Evolutionary conservation across 2,888 invertebrate genomes (phyloP).

Genomic region (Rugalucina vietnamica): DNA sequence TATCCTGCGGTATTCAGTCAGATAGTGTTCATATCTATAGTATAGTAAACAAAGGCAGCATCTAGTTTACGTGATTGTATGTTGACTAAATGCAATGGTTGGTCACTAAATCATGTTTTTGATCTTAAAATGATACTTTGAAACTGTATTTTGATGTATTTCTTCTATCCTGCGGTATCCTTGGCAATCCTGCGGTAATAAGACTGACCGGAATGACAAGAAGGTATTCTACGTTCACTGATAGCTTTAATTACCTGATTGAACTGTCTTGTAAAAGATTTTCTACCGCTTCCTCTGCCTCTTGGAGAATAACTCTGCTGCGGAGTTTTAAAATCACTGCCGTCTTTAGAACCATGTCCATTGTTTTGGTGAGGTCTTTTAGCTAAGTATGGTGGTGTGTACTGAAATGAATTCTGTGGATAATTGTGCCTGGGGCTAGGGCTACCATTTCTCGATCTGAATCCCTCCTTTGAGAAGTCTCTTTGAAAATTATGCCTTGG

Average conservation of each 20-base stretch:
- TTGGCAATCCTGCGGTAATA: no score
- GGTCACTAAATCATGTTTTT: no score
- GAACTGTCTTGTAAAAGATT: constrained; percentile 52
- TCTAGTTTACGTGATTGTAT: no score
- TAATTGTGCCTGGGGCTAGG: constrained; percentile 17
- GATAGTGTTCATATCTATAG: no score
- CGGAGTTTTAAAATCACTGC: constrained; percentile 57
- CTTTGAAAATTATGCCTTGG: not conserved
- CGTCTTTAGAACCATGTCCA: constrained; percentile 20
- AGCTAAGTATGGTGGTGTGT: constrained; percentile 20
- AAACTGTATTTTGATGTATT: no score
- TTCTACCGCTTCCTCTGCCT: constrained; percentile 61
- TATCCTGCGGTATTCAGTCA: no score
- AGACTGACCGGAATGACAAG: no score
- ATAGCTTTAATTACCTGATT: constrained; percentile 54
- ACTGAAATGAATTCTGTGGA: not conserved
- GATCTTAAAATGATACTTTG: no score
- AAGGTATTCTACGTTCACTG: no score
- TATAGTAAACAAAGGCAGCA: no score
- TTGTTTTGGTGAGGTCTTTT: constrained; percentile 15
- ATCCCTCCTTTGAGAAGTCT: not conserved
- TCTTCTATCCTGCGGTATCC: no score
- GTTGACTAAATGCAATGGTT: no score
- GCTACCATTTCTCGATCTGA: not conserved
- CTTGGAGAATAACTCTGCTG: constrained; percentile 59